Evolutionary conservation across 2,888 invertebrate species (phyloP).

Genomic region (Notodonta ziczac): DNA sequence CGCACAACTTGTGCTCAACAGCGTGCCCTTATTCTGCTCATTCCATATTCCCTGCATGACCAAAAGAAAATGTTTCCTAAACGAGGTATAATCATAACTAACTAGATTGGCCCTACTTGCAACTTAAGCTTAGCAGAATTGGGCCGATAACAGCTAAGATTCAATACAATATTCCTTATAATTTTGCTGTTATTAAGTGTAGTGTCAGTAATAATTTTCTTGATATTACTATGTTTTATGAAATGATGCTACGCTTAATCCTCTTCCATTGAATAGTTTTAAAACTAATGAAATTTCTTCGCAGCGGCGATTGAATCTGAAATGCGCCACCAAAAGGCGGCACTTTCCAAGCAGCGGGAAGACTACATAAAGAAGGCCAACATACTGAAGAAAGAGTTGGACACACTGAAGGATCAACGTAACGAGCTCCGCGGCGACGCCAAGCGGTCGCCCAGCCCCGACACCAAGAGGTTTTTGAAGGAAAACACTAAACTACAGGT

Average conservation of each 20-base stretch:
- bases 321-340: constrained; percentile 92
- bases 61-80: constrained; percentile 19
- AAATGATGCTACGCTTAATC: constrained; percentile 36
- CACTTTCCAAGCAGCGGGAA: constrained; percentile 91
- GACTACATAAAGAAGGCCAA: constrained; percentile 91
- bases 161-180: constrained; percentile 32
- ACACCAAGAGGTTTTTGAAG: constrained; percentile 90
- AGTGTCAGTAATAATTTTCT: constrained; percentile 30
- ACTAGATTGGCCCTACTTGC: constrained; percentile 8
- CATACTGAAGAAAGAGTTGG: constrained; percentile 90
- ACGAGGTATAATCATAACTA: constrained; percentile 14
- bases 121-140: constrained; percentile 27
- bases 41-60: constrained; percentile 33
- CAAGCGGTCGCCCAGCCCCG: constrained; percentile 89
- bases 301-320: constrained; percentile 90
- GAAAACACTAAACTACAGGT: constrained; percentile 95
- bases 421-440: constrained; percentile 89
- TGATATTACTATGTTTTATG: constrained; percentile 25
- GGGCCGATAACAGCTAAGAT: constrained; percentile 47
- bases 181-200: constrained; percentile 40
- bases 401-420: constrained; percentile 91
- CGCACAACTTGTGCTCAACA: constrained; percentile 2
- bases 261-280: constrained; percentile 27
- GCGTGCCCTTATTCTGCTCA: constrained; percentile 26
- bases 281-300: constrained; percentile 40